Evolutionary conservation across 2,797 vertebrate species (phyloP), one percentile per base, ranked within the genome.

Genomic region (Chromis chromis): DNA sequence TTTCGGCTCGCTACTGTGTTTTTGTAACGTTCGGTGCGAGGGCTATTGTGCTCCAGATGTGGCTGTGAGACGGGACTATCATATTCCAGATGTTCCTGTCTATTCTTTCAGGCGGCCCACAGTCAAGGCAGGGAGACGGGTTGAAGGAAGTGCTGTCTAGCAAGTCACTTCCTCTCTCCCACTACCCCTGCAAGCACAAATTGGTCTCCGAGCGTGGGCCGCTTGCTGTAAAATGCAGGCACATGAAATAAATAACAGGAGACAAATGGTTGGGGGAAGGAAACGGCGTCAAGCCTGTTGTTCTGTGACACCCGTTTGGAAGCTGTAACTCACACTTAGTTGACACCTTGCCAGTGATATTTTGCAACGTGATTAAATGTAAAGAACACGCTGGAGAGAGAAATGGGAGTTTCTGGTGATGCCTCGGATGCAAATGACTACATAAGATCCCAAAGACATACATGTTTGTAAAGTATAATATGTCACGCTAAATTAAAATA

Each of bases 41-140:
- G 72, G 82, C 82, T 72, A 81, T 89, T 86, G 83, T 82, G 71
- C 84, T 89, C 88, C 91, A 93, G 91, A 90, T 94, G 92, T 92
- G 85, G 65, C 64, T 50, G 76, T 79, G 81, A 74, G 87, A 91
- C 80, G 82, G 74, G 87, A 91, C 81, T 91, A 91, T 93, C 86
- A 67, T 89, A 72, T 93, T 94, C 91, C 94, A 94, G 93, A 94
- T 94, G 92, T 94, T 92, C 83, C 79, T 67, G 82, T 83, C 90
- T 88, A 86, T 89, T 91, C 89, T 90, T 91, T 90, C 86, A 88
- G 65, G 74, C 88, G 17, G 87, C 77, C 89, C 85, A 59, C 74
- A 86, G 91, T 82, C 65, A 46, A 89, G 87, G 79, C 88, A 68
- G 67, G 70, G 84, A 90, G 89, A 93, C 76, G 79, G 83, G 54